Base-by-base conservation (phyloP, 2,888 invertebrate genomes). In the Eupithecia insigniata region DNA sequence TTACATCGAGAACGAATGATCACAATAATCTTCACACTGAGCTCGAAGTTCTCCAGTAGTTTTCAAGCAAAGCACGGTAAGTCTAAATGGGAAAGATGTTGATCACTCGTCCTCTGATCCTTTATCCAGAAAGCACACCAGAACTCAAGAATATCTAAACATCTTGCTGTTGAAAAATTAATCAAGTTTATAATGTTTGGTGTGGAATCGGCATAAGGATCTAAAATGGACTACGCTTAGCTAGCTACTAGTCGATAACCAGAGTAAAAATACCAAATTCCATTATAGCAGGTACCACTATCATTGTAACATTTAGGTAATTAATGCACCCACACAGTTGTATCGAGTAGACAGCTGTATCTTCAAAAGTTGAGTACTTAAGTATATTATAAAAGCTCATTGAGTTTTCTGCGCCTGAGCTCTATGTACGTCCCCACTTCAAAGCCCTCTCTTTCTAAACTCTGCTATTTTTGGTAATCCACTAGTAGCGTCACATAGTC, bases 41-140 rank as follows among this genome's bases (percentile, higher is more conserved):
- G 46, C 46, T 46, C n/a, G n/a, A 46, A 46, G n/a, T 46, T 46
- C 18, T 46, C n/a, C 8, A 46, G n/a, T 1, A 43, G 6, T 1
- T 43, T 43, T 16, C 18, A 43, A 43, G 16, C 39, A 39, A 39
- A 3, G 39, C 2, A 39, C 39, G 4, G 39, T n/a, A n/a, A n/a
- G n/a, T 46, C n/a, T 46, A 22, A 12, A 51, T 22, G 12, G 1
- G 16, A 7, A 60, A 68, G 2, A 10, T 28, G 2, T 43, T 36
- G 58, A 65, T 10, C 65, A 66, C 58, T 55, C 58, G 30, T 64
- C 46, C 65, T 72, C 64, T 18, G 1, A 26, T 1, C 55, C 55
- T 55, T 26, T 5, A 60, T 4, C 60, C 60, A 30, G 18, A 60
- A 55, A 51, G 8, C 55, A 55, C 55, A 26, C 14, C 55, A 14